These are phyloP conservation scores for Zaprionus inermis DNA, from an alignment of 1,140 invertebrate species.

Conservation along the genomic window DNA sequence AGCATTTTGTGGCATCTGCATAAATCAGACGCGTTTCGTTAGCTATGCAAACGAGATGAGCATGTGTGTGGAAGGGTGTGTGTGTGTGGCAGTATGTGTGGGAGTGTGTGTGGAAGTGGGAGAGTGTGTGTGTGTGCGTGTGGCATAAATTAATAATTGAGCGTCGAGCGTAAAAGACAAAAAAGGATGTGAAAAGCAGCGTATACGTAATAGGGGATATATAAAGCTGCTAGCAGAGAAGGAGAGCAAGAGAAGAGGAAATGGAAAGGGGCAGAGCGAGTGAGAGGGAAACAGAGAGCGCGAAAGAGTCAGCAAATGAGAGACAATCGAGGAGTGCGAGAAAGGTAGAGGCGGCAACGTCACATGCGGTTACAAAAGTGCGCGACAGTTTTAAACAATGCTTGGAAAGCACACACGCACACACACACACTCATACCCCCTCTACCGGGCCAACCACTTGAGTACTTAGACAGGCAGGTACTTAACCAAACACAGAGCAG, in stretches of 20 bases:
- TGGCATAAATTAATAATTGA: constrained; percentile 74
- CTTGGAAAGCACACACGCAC: constrained; percentile 32
- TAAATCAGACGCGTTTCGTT: constrained; percentile 41
- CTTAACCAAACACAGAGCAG: constrained; percentile 42
- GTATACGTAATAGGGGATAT: no score
- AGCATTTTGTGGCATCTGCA: constrained; percentile 31
- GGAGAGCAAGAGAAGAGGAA: background rate
- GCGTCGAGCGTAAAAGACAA: constrained; percentile 19
- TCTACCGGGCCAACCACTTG: constrained; percentile 49
- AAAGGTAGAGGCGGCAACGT: background rate
- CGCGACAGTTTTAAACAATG: constrained; percentile 64
- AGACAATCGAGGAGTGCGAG: background rate
- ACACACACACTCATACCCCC: background rate
- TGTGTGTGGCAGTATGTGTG: background rate
- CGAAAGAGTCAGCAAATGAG: background rate
- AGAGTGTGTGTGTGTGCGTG: constrained; percentile 10
- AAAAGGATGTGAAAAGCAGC: constrained; percentile 2
- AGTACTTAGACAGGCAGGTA: constrained; percentile 76
- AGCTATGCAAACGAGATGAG: constrained; percentile 49
- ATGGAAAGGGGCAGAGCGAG: background rate
- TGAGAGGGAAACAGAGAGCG: background rate
- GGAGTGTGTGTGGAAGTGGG: background rate
- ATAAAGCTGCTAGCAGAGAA: background rate
- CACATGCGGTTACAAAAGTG: constrained; percentile 62
- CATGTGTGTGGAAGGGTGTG: background rate